phyloP scores from a whole-genome alignment of 2,113 vertebrate genomes.

The Casuarius casuarius region DNA sequence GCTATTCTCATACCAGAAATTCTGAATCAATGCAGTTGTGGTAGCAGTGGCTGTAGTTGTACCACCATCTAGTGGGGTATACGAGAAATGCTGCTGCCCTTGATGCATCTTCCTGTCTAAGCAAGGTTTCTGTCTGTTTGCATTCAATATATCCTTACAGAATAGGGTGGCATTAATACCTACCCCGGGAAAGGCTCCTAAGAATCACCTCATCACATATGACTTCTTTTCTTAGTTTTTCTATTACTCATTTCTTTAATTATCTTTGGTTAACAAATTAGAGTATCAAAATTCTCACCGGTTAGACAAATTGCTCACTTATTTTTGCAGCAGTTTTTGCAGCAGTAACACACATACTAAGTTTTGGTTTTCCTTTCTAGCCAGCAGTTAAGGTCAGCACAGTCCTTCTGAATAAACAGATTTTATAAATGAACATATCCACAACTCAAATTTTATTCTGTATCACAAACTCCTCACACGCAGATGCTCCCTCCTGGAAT shows the following conservation, averaged over 20 bases:
- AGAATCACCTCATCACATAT: accelerated
- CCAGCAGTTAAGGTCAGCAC: background rate
- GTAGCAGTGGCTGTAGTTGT: background rate
- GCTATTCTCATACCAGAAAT: background rate
- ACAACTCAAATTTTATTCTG: background rate
- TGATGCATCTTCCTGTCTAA: no score
- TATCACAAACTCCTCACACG: no score
- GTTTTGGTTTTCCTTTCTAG: background rate
- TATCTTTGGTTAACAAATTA: background rate
- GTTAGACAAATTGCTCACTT: background rate
- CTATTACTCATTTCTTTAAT: background rate
- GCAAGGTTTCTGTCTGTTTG: background rate
- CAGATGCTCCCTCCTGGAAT: background rate
- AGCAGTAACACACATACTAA: background rate
- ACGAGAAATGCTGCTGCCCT: background rate
- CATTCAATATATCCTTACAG: background rate
- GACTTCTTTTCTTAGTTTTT: background rate
- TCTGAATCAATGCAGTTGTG: background rate
- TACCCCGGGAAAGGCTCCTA: background rate
- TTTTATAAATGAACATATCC: accelerated
- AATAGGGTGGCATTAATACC: background rate
- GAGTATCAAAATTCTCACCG: background rate
- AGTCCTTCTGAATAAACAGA: background rate
- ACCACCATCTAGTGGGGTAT: background rate
- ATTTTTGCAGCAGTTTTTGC: accelerated